These are phyloP conservation scores for Rosalia funebris DNA, from an alignment of 2,888 invertebrate genomes.

Conservation along the genomic window DNA sequence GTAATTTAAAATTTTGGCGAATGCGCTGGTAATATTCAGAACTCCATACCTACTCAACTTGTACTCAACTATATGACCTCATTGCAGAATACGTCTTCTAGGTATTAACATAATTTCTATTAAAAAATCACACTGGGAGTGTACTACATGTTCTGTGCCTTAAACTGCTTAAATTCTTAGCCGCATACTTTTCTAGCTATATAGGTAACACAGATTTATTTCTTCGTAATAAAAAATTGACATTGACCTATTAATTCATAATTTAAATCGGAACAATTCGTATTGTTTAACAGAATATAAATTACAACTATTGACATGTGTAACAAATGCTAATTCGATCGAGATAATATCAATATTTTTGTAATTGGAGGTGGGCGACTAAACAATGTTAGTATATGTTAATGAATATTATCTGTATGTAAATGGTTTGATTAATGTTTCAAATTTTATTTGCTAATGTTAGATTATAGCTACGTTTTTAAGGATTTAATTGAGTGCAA, in stretches of 20 bases:
- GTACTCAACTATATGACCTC: not conserved
- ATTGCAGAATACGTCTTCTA: not conserved
- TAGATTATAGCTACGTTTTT: not conserved
- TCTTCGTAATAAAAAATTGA: slow-evolving; percentile 22
- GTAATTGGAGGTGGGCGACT: slow-evolving; percentile 34
- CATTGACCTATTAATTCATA: slow-evolving; percentile 43
- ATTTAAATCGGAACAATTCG: slow-evolving; percentile 40
- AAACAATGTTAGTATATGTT: slow-evolving; percentile 34
- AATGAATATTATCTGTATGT: slow-evolving; percentile 27
- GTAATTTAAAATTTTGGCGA: not conserved
- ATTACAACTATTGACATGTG: slow-evolving; percentile 40
- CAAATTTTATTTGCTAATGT: slow-evolving; percentile 7
- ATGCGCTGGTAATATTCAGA: not conserved
- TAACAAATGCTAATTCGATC: slow-evolving; percentile 41
- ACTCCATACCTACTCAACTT: not conserved
- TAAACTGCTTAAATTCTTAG: not conserved
- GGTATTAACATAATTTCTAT: not conserved
- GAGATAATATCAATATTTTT: slow-evolving; percentile 27
- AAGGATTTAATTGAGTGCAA: not conserved
- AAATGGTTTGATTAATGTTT: slow-evolving; percentile 10
- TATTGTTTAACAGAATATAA: slow-evolving; percentile 42
- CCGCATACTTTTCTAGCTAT: not conserved
- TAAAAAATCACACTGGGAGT: not conserved
- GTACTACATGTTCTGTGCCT: not conserved
- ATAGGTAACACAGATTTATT: not conserved